Evolutionary conservation across 1,140 invertebrate species (phyloP), one percentile per base, ranked within the genome.

Genomic region (Drosophila kurseongensis): DNA sequence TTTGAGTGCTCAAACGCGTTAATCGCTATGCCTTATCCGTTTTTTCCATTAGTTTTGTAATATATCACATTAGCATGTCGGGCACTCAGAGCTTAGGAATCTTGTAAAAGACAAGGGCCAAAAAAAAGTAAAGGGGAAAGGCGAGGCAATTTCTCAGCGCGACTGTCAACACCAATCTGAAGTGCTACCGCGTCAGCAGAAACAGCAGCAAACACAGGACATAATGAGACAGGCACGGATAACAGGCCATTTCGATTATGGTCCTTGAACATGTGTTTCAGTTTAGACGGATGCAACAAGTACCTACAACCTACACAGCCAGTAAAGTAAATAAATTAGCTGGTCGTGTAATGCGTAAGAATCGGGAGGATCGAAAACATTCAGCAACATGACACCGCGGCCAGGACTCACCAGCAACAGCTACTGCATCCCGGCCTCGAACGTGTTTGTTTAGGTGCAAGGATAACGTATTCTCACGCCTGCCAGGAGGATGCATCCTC

Each of bases 401-500:
- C 66, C 45, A 66, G 72, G 78, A 61, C 67, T 14, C 48, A 23
- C 3, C 14, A 18, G 14, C 8, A 48, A 27, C 41, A 71, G 80
- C 85, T 80, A 89, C 85, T 80, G 84, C 84, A 67, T 36, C 42
- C 48, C 40, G 27, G 40, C 29, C 13, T 45, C 16, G 48, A 71
- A 84, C 71, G 84, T 84, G 76, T 88, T 83, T 80, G 58, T 89
- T 89, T 80, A 71, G 84, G 72, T 80, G 59, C 80, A 77, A 89
- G 80, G 85, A 85, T 85, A 89, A 85, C 65, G 72, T 63, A 80
- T 89, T 89, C 85, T 89, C 84, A 89, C 84, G 84, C 74, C 75
- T 63, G 52, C 62, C 84, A 56, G 57, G 48, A 59, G 60, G 57
- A 81, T 38, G 60, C 60, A 81, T 38, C 59, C 58, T 32, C 44